Evolutionary conservation across 2,797 vertebrate genomes (phyloP).

Genomic region (Darevskia mixta): DNA sequence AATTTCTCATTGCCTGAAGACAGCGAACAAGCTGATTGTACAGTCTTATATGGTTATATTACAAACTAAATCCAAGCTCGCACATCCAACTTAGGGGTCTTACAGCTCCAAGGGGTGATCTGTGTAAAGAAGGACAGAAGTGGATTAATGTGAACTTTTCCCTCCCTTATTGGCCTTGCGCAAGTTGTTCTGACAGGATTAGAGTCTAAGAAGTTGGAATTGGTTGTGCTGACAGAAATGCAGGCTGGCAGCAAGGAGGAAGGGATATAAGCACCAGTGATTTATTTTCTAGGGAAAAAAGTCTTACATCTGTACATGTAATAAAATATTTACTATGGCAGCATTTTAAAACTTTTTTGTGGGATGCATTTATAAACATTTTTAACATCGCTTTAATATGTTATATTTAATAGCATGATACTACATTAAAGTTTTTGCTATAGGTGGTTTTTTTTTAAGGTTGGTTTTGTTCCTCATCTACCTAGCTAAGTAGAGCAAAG

Average conservation of each 20-base stretch:
- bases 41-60: background rate
- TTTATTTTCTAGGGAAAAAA: constrained; percentile 15
- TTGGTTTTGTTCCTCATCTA: background rate
- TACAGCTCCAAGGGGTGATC: background rate
- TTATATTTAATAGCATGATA: background rate
- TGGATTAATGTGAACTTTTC: constrained; percentile 17
- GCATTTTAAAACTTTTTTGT: background rate
- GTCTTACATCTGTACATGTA: constrained; percentile 3
- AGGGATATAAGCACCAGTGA: background rate
- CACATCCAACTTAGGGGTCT: constrained; percentile 8
- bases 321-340: constrained; percentile 34
- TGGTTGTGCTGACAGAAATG: constrained; percentile 19
- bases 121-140: constrained; percentile 9
- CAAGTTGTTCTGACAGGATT: background rate
- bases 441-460: background rate
- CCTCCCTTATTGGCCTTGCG: background rate
- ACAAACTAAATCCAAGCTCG: constrained; percentile 13
- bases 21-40: background rate
- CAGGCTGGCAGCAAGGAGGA: background rate
- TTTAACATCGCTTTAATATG: background rate
- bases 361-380: background rate
- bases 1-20: constrained; percentile 18
- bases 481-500: background rate
- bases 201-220: background rate
- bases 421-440: background rate